Evolutionary conservation across 2,113 vertebrate genomes (phyloP).

Genomic region (Petaurus breviceps): DNA sequence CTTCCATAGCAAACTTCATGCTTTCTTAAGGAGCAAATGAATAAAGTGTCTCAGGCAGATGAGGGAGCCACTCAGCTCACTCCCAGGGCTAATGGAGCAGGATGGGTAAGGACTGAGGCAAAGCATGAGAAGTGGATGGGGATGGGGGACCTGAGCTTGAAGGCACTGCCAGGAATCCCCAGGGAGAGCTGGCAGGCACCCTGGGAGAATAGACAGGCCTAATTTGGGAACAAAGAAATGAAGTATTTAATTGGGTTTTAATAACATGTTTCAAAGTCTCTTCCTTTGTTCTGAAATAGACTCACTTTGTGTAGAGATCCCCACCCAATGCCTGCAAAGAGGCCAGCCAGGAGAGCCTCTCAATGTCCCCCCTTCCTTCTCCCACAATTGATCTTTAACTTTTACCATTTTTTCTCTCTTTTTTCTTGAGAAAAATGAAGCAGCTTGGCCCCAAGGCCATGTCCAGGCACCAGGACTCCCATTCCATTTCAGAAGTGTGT

Average conservation of each 20-base stretch:
- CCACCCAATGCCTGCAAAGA: not conserved
- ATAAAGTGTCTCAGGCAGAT: not conserved
- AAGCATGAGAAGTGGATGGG: not conserved
- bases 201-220: constrained; percentile 63
- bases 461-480: not conserved
- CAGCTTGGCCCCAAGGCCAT: not conserved
- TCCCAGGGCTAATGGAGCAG: not conserved
- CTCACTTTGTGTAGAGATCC: not conserved
- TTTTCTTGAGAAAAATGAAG: not conserved
- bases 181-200: constrained; percentile 51
- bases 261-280: constrained; percentile 60
- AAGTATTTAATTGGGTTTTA: constrained; percentile 77
- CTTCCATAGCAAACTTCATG: not conserved
- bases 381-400: not conserved
- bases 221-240: constrained; percentile 73
- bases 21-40: not conserved
- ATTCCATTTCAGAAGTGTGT: not conserved
- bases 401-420: not conserved
- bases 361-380: not conserved
- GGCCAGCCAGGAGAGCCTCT: not conserved
- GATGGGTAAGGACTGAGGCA: not conserved
- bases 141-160: not conserved
- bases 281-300: constrained; percentile 69
- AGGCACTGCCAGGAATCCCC: not conserved
- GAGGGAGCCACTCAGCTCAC: not conserved